Conservation (phyloP, 2,113 vertebrate species). For the Formicarius rufipectus region DNA sequence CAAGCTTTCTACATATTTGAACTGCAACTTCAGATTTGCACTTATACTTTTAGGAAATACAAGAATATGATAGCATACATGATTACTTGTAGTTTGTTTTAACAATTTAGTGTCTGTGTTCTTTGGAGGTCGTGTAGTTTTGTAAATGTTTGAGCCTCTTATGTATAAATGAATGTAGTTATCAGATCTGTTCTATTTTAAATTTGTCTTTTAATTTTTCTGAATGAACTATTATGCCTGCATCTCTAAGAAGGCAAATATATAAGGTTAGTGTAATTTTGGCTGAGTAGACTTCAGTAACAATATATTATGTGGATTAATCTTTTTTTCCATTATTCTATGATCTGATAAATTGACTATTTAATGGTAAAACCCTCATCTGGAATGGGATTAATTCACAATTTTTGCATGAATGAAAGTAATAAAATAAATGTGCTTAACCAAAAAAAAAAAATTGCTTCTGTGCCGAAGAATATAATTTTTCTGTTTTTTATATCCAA, state of each 20-base stretch:
- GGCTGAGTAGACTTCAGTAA: not conserved
- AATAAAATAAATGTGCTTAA: not conserved
- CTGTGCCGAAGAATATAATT: constrained; percentile 31
- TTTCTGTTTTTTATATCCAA: not conserved
- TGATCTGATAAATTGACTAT: not conserved
- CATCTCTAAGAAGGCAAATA: not conserved
- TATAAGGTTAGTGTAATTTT: not conserved
- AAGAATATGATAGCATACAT: not conserved
- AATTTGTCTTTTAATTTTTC: not conserved
- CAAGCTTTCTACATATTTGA: not conserved
- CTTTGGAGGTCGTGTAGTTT: not conserved
- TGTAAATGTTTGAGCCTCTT: not conserved
- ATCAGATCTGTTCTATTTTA: not conserved
- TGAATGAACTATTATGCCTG: not conserved
- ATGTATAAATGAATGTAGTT: not conserved
- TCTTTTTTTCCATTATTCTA: not conserved
- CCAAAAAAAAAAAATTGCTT: not conserved
- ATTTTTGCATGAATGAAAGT: constrained; percentile 12
- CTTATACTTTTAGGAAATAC: not conserved
- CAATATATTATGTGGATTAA: not conserved
- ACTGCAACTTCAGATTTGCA: constrained; percentile 11
- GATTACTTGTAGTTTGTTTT: not conserved
- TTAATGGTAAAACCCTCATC: constrained; percentile 2
- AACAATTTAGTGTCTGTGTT: not conserved
- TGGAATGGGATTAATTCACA: constrained; percentile 17